phyloP scores from a whole-genome alignment of 2,113 vertebrate species.

The Nothocercus julius region DNA sequence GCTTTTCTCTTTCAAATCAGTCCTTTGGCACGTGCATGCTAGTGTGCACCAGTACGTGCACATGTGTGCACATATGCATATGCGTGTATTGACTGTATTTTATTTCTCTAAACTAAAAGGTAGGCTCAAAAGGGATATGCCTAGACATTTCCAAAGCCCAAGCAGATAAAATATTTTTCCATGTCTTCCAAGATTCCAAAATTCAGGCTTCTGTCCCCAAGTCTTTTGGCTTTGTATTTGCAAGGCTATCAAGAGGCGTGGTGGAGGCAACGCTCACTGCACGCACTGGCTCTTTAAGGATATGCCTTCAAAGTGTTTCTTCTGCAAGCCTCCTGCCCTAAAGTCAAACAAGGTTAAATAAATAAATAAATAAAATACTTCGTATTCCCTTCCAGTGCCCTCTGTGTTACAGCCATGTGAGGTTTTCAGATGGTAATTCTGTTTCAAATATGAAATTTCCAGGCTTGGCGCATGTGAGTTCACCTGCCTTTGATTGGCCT shows the following conservation, averaged over 20 bases:
- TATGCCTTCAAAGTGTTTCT: slow-evolving; percentile 13
- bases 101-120: not conserved
- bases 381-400: slow-evolving; percentile 42
- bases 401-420: slow-evolving; percentile 23
- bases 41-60: not conserved
- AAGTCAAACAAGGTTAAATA: slow-evolving; percentile 41
- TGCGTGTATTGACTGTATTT: not conserved
- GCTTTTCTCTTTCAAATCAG: not conserved
- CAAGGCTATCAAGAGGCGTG: not conserved
- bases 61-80: not conserved
- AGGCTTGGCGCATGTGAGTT: slow-evolving; percentile 49
- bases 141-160: not conserved
- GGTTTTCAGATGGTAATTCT: slow-evolving; percentile 40
- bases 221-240: slow-evolving; percentile 12
- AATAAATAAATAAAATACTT: not conserved
- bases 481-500: slow-evolving; percentile 63
- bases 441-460: slow-evolving; percentile 64
- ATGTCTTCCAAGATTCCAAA: not conserved
- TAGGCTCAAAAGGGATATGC: no score
- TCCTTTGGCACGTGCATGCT: not conserved
- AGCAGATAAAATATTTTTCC: not conserved
- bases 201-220: slow-evolving; percentile 4
- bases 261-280: not conserved
- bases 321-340: slow-evolving; percentile 25
- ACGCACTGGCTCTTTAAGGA: slow-evolving; percentile 27